Conservation (phyloP, 2,888 invertebrate species). For the Hartigia nigra region DNA sequence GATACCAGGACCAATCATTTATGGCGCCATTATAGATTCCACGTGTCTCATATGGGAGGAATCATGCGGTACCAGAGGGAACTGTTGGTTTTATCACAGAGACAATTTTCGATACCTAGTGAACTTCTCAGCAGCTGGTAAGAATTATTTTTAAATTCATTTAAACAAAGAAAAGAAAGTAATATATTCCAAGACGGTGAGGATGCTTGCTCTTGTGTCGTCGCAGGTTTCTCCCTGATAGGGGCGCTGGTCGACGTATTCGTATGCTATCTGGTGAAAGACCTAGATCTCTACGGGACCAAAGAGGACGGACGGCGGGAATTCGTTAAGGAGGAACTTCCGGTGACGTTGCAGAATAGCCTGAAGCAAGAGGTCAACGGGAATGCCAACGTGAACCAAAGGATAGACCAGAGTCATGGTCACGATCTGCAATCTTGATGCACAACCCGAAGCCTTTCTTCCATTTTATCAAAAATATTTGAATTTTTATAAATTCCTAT, state of each 20-base stretch:
- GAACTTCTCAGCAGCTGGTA: slow-evolving; percentile 70
- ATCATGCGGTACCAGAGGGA: slow-evolving; percentile 72
- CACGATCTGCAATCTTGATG: neutral
- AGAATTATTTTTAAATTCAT: slow-evolving; percentile 32
- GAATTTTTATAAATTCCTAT: neutral
- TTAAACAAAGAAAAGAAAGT: neutral
- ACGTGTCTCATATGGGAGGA: slow-evolving; percentile 77
- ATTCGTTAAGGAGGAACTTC: slow-evolving; percentile 42
- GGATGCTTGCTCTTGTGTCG: neutral
- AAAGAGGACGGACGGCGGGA: slow-evolving; percentile 53
- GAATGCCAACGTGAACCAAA: slow-evolving; percentile 31
- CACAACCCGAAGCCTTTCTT: neutral
- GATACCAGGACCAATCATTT: slow-evolving; percentile 78
- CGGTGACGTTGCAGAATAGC: slow-evolving; percentile 3
- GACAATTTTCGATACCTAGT: slow-evolving; percentile 70
- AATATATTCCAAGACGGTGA: neutral
- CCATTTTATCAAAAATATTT: neutral
- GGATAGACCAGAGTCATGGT: slow-evolving; percentile 23
- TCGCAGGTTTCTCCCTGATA: slow-evolving; percentile 69
- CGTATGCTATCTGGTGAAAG: slow-evolving; percentile 72
- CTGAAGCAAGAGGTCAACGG: slow-evolving; percentile 35
- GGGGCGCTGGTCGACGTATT: slow-evolving; percentile 72
- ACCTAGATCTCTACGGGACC: slow-evolving; percentile 72
- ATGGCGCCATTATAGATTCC: slow-evolving; percentile 75
- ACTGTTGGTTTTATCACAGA: slow-evolving; percentile 77